phyloP scores from a whole-genome alignment of 2,113 vertebrate species.

The Tetrax tetrax region DNA sequence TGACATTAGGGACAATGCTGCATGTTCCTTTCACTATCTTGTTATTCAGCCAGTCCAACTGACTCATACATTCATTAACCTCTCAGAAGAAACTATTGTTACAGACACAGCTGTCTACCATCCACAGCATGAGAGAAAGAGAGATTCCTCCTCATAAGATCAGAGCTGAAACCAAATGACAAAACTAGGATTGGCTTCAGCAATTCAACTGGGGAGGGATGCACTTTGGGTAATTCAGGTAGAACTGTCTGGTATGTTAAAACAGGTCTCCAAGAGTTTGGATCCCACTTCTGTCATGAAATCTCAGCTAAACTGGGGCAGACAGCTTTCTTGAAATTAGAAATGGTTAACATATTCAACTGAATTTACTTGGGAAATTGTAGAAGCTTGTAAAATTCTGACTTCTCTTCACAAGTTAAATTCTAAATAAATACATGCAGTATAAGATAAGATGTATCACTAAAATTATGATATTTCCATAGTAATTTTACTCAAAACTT shows the following conservation, averaged over 20 bases:
- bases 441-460: neutral
- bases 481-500: neutral
- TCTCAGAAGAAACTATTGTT: neutral
- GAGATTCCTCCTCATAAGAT: neutral
- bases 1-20: neutral
- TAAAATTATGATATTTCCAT: neutral
- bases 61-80: neutral
- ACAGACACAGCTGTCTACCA: neutral
- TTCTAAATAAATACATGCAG: neutral
- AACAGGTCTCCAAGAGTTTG: neutral
- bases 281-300: neutral
- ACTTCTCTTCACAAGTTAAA: neutral
- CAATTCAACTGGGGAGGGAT: neutral
- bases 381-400: neutral
- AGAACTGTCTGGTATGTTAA: neutral
- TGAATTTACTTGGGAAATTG: neutral
- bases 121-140: neutral
- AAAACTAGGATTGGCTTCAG: neutral
- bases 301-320: neutral
- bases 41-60: neutral
- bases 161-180: neutral
- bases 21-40: neutral
- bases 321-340: neutral
- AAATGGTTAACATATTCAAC: neutral
- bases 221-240: neutral